Evolutionary conservation across 2,888 invertebrate genomes (phyloP).

Genomic region (Patella caerulea): DNA sequence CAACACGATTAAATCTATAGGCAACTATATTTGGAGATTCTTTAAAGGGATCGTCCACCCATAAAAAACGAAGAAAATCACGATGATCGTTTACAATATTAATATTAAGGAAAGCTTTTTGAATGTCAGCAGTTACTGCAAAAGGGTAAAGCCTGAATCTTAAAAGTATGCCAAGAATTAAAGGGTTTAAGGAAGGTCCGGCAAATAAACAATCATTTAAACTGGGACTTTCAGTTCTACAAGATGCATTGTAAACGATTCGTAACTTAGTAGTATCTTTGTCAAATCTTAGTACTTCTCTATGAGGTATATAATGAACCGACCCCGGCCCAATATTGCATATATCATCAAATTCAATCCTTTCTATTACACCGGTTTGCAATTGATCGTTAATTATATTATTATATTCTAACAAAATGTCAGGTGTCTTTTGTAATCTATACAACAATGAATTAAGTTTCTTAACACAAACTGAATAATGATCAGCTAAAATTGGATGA

Average conservation of each 20-base stretch:
- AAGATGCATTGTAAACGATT: neutral
- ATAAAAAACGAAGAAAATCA: neutral
- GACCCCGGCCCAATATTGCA: neutral
- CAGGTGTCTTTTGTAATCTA: neutral
- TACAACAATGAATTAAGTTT: neutral
- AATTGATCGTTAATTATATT: neutral
- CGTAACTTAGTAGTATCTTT: neutral
- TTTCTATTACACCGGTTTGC: neutral
- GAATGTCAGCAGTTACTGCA: constrained; percentile 3
- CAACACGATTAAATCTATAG: constrained; percentile 3
- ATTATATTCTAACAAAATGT: neutral
- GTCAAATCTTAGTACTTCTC: neutral
- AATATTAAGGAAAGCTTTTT: constrained; percentile 5
- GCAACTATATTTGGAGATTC: constrained; percentile 1
- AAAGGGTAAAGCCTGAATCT: neutral
- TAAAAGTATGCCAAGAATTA: neutral
- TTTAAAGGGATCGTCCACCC: neutral
- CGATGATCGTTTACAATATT: neutral
- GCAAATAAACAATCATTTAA: neutral
- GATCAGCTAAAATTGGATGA: neutral
- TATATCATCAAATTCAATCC: neutral
- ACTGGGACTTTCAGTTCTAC: neutral
- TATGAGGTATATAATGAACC: neutral
- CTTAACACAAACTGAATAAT: constrained; percentile 4
- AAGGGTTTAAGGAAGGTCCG: neutral